phyloP scores from a whole-genome alignment of 2,113 vertebrate genomes.

The Panthera uncia region DNA sequence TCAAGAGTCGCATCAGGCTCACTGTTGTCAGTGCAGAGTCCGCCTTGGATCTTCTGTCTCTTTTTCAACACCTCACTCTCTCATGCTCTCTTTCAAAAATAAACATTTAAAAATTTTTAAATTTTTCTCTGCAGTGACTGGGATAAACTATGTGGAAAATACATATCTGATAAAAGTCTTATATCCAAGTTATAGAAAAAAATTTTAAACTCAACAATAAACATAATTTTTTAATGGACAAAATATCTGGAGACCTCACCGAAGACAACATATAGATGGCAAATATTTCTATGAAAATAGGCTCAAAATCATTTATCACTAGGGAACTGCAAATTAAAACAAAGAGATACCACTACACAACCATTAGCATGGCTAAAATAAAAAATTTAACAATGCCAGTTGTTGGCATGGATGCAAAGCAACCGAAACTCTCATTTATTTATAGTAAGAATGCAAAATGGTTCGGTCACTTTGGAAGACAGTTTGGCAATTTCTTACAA shows the following conservation, averaged over 20 bases:
- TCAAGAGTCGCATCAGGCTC: too few relatives aligned
- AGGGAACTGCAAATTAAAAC: neutral
- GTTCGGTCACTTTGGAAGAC: neutral
- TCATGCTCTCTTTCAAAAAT: too few relatives aligned
- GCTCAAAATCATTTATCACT: neutral
- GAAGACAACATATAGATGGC: neutral
- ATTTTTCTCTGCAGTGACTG: neutral
- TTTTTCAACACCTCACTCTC: too few relatives aligned
- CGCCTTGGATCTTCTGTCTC: too few relatives aligned
- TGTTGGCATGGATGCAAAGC: neutral
- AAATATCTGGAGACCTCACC: neutral
- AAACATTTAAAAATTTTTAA: too few relatives aligned
- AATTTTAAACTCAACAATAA: neutral
- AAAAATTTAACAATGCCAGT: neutral
- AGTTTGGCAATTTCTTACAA: neutral
- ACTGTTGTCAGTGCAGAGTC: too few relatives aligned
- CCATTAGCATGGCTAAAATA: neutral
- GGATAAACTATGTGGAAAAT: neutral
- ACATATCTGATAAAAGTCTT: neutral
- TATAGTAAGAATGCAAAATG: neutral
- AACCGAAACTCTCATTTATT: neutral
- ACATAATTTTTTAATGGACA: neutral
- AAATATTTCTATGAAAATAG: neutral
- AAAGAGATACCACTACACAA: neutral
- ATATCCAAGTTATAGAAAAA: neutral